Evolutionary conservation across 1,140 invertebrate species (phyloP).

Genomic region (Patella vulgata): DNA sequence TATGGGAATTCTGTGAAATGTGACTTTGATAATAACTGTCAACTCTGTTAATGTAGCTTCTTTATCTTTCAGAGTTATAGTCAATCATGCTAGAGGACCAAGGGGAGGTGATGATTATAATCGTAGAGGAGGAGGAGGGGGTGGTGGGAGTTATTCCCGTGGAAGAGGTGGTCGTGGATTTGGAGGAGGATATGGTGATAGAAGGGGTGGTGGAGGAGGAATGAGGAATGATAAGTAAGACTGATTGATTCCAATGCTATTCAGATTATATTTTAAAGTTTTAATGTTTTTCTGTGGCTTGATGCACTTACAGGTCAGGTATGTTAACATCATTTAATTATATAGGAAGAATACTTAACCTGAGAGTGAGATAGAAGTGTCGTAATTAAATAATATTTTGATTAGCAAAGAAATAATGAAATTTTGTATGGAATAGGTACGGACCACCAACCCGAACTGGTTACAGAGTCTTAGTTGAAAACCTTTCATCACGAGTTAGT

Average conservation of each 20-base stretch:
- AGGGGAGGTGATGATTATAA: conserved; percentile 15
- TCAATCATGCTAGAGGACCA: conserved; percentile 9
- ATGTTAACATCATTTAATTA: too few relatives aligned
- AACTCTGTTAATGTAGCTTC: conserved; percentile 7
- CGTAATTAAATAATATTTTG: too few relatives aligned
- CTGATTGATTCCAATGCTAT: neutral
- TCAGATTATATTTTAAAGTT: too few relatives aligned
- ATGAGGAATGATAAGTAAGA: conserved; percentile 3
- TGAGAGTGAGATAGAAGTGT: too few relatives aligned
- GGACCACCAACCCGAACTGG: conserved; percentile 96
- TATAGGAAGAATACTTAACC: too few relatives aligned
- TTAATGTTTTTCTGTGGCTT: too few relatives aligned
- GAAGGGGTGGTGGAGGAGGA: conserved; percentile 45
- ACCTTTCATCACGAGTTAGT: conserved; percentile 94
- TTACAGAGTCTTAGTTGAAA: conserved; percentile 94
- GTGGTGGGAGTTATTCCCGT: conserved; percentile 1
- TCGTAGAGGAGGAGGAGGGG: conserved; percentile 14
- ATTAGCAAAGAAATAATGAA: too few relatives aligned
- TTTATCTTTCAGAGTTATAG: conserved; percentile 23
- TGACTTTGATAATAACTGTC: too few relatives aligned
- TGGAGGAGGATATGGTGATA: conserved; percentile 41
- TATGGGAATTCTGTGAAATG: too few relatives aligned
- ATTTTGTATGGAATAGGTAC: too few relatives aligned
- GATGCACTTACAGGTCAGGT: too few relatives aligned
- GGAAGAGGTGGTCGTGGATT: conserved; percentile 36